phyloP scores from a whole-genome alignment of 2,113 vertebrate genomes.

The Upupa epops region DNA sequence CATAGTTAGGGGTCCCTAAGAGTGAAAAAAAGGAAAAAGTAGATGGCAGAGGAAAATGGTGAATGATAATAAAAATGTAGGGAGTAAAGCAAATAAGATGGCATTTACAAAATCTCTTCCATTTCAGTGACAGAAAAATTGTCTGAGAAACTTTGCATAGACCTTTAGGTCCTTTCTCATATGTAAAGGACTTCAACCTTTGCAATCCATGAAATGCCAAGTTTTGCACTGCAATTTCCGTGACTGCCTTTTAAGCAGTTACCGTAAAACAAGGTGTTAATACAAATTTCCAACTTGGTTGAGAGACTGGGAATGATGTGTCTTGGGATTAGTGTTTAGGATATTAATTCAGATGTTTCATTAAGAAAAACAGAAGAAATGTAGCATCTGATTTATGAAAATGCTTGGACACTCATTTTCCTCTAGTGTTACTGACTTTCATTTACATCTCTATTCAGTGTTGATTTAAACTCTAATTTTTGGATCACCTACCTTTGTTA shows the following conservation, averaged over 20 bases:
- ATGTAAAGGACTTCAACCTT: no score
- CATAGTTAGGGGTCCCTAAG: not conserved
- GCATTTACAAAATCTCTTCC: not conserved
- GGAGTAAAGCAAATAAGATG: not conserved
- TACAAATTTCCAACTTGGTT: not conserved
- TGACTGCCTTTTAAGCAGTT: not conserved
- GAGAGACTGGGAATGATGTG: not conserved
- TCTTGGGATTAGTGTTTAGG: not conserved
- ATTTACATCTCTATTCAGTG: not conserved
- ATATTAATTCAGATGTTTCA: not conserved
- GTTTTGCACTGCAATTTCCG: not conserved
- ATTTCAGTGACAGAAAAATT: not conserved
- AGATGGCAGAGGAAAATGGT: not conserved
- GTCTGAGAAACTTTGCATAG: not conserved
- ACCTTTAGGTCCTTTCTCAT: not conserved
- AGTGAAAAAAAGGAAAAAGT: not conserved
- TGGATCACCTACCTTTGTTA: not conserved
- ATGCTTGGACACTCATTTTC: not conserved
- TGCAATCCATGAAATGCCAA: accelerated
- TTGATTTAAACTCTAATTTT: not conserved
- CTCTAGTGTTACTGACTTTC: not conserved
- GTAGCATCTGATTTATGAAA: not conserved
- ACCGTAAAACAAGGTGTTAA: not conserved
- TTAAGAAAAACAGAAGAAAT: not conserved
- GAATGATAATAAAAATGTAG: accelerated